A percentile compares a stretch with the other conserved stretches of the same genome.
These are phyloP conservation scores for Genyomyrus donnyi DNA, from an alignment of 2,113 vertebrate species.

Conservation along the genomic window DNA sequence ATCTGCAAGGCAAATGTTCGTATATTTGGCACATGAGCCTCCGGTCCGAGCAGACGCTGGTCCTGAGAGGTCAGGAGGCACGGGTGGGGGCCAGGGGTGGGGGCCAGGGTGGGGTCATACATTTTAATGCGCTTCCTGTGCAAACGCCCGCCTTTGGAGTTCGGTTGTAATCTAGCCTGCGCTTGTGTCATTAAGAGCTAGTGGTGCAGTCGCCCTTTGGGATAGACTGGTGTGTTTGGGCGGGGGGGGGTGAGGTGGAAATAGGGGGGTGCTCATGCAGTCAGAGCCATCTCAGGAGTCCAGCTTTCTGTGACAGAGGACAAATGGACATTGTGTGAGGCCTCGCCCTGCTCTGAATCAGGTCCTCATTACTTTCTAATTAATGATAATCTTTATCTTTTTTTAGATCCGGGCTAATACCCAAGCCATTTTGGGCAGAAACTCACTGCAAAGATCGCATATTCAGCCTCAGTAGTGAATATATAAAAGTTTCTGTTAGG, in stretches of 20 bases:
- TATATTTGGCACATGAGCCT: constrained; percentile 43
- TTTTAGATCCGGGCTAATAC: not conserved
- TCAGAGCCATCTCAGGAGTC: not conserved
- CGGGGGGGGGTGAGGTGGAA: not conserved
- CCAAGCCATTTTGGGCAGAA: not conserved
- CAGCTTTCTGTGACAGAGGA: not conserved
- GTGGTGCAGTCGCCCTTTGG: constrained; percentile 41
- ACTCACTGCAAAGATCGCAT: not conserved
- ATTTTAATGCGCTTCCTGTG: constrained; percentile 78
- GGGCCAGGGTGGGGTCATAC: constrained; percentile 62
- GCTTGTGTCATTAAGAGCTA: constrained; percentile 66
- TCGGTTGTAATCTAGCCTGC: constrained; percentile 64
- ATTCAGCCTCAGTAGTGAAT: not conserved
- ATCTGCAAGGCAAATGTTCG: constrained; percentile 73
- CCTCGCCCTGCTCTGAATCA: not conserved
- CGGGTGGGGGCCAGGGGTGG: constrained; percentile 35
- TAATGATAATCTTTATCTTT: not conserved
- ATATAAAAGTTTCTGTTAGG: not conserved
- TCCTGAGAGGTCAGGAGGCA: constrained; percentile 34
- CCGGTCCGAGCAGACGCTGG: constrained; percentile 42
- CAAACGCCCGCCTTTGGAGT: constrained; percentile 69
- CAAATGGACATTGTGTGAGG: not conserved
- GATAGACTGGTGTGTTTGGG: not conserved
- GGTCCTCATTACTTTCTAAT: not conserved
- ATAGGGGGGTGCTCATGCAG: not conserved